Evolutionary conservation across 2,797 vertebrate genomes (phyloP), one percentile per base, ranked within the genome.

Genomic region (Pangasius macronema): DNA sequence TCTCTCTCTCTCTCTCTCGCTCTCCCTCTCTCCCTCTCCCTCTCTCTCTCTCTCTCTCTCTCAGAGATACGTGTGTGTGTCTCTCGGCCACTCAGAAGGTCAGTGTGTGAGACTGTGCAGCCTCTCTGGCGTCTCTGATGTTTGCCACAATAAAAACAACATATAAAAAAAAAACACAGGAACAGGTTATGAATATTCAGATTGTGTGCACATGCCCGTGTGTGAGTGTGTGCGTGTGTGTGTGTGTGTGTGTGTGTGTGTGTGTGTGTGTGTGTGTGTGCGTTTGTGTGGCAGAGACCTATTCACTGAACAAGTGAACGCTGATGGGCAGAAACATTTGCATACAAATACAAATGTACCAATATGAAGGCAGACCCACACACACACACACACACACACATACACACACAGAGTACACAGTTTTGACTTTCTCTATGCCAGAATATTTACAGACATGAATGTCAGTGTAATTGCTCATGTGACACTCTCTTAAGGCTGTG

Each of bases 141-240:
- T 57, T 20, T 90, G 89, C 88, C 89, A 89, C 85, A 88, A 85
- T 67, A 59, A 87, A 94, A 92, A 90, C 86, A 90, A 88, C 87
- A 81, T 83, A 53, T 57, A 20, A 5, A 49, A 89, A 84, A 81
- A 91, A 85, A 72, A 72, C 67, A 86, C 61, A 63, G 86, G 82
- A 88, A 87, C 61, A 82, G 67, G 82, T 86, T 76, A 88, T 91
- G 90, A 93, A 91, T 90, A 90, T 83, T 89, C 80, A 57, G 59
- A 22, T 11, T 59, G 57, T 0, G 63, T 65, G 63, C 11, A 10
- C 10, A 11, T 30, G 63, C n/a, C 27, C 20, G 51, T 42, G 57
- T 24, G 9, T 30, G 55, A 86, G 75, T 68, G 33, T 63, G 3
- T 61, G 13, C 18, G 51, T 42, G 55, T 24, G 9, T 30, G 55